Percentiles rank a stretch among this genome's conserved stretches.
phyloP scores from a whole-genome alignment of 2,888 invertebrate species.

The Bombylius major region DNA sequence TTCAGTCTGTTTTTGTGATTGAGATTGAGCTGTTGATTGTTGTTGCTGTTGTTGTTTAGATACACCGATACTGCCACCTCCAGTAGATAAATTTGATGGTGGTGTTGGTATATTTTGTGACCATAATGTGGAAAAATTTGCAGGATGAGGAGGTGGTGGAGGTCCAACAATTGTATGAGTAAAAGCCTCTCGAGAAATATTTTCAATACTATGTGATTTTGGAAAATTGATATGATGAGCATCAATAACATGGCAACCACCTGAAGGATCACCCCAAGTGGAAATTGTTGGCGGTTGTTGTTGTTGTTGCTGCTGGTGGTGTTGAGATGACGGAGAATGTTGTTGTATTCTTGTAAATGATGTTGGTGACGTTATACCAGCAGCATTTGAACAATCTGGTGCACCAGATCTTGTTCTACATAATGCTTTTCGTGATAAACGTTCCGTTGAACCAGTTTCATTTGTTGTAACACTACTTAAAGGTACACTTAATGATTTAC shows the following conservation, averaged over 20 bases:
- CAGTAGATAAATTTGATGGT: background rate
- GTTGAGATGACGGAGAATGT: constrained; percentile 1
- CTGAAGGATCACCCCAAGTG: constrained; percentile 11
- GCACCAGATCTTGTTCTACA: constrained; percentile 17
- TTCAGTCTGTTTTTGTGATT: constrained; percentile 13
- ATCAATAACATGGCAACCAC: constrained; percentile 9
- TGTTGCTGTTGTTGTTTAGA: background rate
- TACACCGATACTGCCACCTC: no score
- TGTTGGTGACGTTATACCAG: constrained; percentile 31
- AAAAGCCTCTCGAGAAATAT: constrained; percentile 28
- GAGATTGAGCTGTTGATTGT: constrained; percentile 21
- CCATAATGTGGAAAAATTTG: constrained; percentile 14
- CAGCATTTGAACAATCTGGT: constrained; percentile 9
- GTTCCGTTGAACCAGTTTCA: constrained; percentile 11
- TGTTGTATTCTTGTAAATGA: constrained; percentile 30
- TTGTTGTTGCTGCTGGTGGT: constrained; percentile 16
- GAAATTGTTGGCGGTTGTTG: constrained; percentile 5
- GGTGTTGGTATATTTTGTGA: constrained; percentile 19
- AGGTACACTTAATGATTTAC: constrained; percentile 40
- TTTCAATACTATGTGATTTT: constrained; percentile 45
- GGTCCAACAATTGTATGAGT: constrained; percentile 6
- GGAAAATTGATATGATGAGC: constrained; percentile 21
- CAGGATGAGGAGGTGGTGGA: constrained; percentile 4
- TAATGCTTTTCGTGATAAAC: constrained; percentile 10
- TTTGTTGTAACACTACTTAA: constrained; percentile 26